These are phyloP conservation scores for Drosophila barbarae DNA, from an alignment of 2,888 invertebrate species.

Conservation along the genomic window DNA sequence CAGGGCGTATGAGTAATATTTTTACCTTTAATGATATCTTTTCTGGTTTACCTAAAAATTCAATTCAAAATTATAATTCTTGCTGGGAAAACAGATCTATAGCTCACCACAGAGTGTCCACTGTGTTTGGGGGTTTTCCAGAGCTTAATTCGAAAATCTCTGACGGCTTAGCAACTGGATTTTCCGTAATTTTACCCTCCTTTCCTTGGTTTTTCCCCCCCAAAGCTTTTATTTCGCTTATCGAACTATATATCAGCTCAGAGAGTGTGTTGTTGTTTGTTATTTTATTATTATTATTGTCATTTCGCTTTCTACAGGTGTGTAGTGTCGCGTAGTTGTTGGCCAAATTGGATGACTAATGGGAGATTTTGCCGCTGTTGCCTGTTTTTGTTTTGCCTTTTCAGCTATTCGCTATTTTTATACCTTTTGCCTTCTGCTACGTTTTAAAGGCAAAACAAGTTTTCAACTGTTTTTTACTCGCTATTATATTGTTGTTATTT, in stretches of 20 bases:
- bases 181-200: slow-evolving; percentile 12
- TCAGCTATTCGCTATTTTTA: slow-evolving; percentile 23
- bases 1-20: slow-evolving; percentile 45
- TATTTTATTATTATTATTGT: slow-evolving; percentile 41
- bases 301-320: slow-evolving; percentile 70
- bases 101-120: background rate
- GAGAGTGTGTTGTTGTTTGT: slow-evolving; percentile 14
- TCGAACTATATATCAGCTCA: slow-evolving; percentile 30
- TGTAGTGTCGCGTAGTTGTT: slow-evolving; percentile 38
- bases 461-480: slow-evolving; percentile 43
- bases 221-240: slow-evolving; percentile 34
- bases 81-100: slow-evolving; percentile 1
- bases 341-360: slow-evolving; percentile 62
- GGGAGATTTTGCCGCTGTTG: slow-evolving; percentile 40
- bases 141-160: slow-evolving; percentile 35
- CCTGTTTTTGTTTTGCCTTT: slow-evolving; percentile 24
- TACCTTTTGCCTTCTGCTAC: slow-evolving; percentile 22
- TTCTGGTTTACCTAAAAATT: slow-evolving; percentile 7
- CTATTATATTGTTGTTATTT: slow-evolving; percentile 35
- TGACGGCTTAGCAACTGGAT: slow-evolving; percentile 24
- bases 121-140: slow-evolving; percentile 20
- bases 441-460: slow-evolving; percentile 45
- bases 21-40: slow-evolving; percentile 28
- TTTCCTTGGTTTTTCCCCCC: background rate
- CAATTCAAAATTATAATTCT: slow-evolving; percentile 25